Base-by-base conservation (phyloP, 2,888 invertebrate species). In the Lepetodrilus schrolli region DNA sequence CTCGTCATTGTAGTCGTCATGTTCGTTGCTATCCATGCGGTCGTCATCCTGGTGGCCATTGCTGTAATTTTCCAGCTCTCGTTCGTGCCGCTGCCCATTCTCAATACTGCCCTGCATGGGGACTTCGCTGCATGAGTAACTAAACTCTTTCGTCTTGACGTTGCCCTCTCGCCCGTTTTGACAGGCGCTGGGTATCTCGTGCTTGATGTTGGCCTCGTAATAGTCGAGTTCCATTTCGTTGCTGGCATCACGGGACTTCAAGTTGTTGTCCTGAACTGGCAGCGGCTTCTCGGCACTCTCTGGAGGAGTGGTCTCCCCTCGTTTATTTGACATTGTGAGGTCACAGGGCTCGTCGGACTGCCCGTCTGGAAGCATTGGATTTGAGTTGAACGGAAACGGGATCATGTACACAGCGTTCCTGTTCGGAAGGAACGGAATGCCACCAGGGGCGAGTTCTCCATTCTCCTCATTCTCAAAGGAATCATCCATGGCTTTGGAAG, bases 401-500 rank as follows among this genome's bases (percentile, higher is more conserved):
- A 89, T 85, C 78, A 89, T 84, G 75, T 89, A 89, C 4, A 89
- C 88, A 37, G 89, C 89, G 80, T 89, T 89, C 50, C 85, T 85
- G 77, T 90, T 89, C 58, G 89, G 89, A 68, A 89, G 83, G 70
- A 84, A 87, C 0, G 89, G 88, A 26, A 43, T 21, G 23, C 34
- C 50, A 72, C 26, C 20, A 43, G 71, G 66, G 48, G 48, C 84
- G 75, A 75, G 80, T 73, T 73, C 82, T 75, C 66, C 58, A 71
- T 83, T 83, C 75, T 84, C 86, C 76, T 83, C 85, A 77, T 83
- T 83, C 70, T 86, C 87, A 78, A 84, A 83, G 17, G 84, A 82
- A 73, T 83, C 86, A 58, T 86, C 86, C 23, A 83, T 78, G 30
- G 79, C 82, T 73, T 85, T 85, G 43, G 81, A 81, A 1, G 96